Percentiles rank a stretch among this genome's conserved stretches.
Conservation (phyloP, 2,113 vertebrate genomes). For the Semnornis frantzii region DNA sequence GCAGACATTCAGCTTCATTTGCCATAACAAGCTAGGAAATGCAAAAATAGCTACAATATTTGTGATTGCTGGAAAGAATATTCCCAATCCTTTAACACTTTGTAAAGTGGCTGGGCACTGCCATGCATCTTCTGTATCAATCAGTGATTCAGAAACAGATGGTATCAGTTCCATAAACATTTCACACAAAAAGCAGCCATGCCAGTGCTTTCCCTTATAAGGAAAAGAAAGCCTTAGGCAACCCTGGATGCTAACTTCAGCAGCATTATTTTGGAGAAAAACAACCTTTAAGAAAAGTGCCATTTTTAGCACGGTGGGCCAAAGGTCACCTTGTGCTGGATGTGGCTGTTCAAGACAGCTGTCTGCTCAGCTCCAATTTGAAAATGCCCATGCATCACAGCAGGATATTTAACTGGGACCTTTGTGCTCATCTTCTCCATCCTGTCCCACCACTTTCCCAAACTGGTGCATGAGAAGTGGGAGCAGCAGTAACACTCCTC, state of each 20-base stretch:
- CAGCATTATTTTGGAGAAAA: conserved; percentile 14
- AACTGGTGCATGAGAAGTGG: neutral
- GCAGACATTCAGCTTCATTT: conserved; percentile 8
- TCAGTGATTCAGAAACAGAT: conserved; percentile 52
- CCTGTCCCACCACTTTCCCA: neutral
- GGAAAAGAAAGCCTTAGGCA: neutral
- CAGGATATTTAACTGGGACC: neutral
- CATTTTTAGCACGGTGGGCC: neutral
- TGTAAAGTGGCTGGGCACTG: neutral
- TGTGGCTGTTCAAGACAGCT: neutral
- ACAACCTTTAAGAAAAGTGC: neutral
- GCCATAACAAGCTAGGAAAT: neutral
- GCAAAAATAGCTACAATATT: conserved; percentile 22
- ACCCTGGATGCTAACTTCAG: neutral
- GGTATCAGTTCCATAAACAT: conserved; percentile 38
- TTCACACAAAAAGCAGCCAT: conserved; percentile 3
- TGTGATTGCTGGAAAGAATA: conserved; percentile 17
- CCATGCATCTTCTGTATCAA: neutral
- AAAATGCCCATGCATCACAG: neutral
- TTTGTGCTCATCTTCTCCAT: neutral
- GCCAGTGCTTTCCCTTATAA: conserved; percentile 1
- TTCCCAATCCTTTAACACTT: neutral
- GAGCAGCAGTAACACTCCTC: neutral
- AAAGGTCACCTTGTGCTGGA: neutral
- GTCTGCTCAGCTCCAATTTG: neutral